These are phyloP conservation scores for Lithophane leautieri DNA, from an alignment of 2,888 invertebrate species.

Conservation along the genomic window DNA sequence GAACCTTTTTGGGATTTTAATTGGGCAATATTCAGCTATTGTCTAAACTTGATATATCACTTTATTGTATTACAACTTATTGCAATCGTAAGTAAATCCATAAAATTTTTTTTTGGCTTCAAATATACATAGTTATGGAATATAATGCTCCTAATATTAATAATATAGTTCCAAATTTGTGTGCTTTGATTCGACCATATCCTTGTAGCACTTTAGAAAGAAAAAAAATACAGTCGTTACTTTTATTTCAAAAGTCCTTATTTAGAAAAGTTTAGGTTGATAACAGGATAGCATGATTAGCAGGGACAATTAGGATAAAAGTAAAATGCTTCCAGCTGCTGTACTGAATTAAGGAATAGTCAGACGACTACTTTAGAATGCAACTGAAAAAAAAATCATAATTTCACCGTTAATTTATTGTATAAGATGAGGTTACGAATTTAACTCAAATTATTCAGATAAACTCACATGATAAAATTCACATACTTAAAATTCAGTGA, in stretches of 20 bases:
- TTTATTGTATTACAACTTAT: constrained; percentile 94
- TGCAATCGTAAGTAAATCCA: constrained; percentile 89
- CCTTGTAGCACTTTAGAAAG: not conserved
- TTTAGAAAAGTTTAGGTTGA: not conserved
- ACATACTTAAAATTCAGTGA: not conserved
- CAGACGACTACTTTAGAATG: not conserved
- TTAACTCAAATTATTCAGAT: not conserved
- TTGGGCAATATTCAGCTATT: constrained; percentile 95
- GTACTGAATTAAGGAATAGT: not conserved
- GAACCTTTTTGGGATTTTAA: constrained; percentile 94
- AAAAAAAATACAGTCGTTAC: constrained; percentile 4
- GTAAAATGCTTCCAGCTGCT: not conserved
- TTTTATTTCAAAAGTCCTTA: not conserved
- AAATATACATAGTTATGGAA: constrained; percentile 8
- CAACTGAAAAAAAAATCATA: not conserved
- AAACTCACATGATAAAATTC: not conserved
- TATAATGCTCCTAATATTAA: not conserved
- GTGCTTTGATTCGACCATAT: not conserved
- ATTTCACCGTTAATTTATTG: not conserved
- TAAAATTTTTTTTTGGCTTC: constrained; percentile 37
- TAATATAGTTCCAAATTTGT: constrained; percentile 15
- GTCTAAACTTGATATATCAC: constrained; percentile 95
- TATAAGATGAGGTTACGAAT: too few relatives aligned
- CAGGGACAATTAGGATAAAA: not conserved
- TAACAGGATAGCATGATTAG: not conserved